Evolutionary conservation across 1,140 invertebrate species (phyloP).

Genomic region (Charaxes varanes): DNA sequence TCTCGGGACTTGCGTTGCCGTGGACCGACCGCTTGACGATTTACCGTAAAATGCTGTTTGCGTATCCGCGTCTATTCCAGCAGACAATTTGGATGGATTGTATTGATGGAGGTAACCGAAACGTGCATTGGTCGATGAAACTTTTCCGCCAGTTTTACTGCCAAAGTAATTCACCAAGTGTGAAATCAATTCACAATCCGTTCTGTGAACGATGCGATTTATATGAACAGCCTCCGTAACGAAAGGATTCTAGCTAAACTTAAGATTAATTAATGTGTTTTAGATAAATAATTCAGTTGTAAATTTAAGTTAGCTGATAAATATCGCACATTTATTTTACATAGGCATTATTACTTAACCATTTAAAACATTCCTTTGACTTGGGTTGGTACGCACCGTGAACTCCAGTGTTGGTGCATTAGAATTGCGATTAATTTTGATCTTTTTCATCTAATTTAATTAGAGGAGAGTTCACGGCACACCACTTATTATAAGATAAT

Average conservation of each 20-base stretch:
- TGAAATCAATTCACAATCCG: constrained; percentile 65
- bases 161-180: constrained; percentile 65
- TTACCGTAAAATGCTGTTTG: constrained; percentile 59
- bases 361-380: constrained; percentile 71
- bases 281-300: constrained; percentile 71
- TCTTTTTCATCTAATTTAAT: constrained; percentile 2
- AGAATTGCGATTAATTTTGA: neutral
- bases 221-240: constrained; percentile 62
- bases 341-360: constrained; percentile 73
- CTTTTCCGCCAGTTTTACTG: constrained; percentile 65
- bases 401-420: constrained; percentile 1
- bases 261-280: constrained; percentile 66
- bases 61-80: constrained; percentile 59
- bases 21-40: constrained; percentile 49
- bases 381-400: constrained; percentile 59
- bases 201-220: constrained; percentile 70
- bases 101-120: constrained; percentile 36
- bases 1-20: constrained; percentile 61
- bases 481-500: constrained; percentile 62
- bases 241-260: constrained; percentile 63
- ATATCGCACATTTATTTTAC: constrained; percentile 67
- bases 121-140: constrained; percentile 34
- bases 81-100: constrained; percentile 36
- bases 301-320: constrained; percentile 72
- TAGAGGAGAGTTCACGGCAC: constrained; percentile 40